Conservation (phyloP, 2,113 vertebrate species). For the Plecturocebus donacophilus region DNA sequence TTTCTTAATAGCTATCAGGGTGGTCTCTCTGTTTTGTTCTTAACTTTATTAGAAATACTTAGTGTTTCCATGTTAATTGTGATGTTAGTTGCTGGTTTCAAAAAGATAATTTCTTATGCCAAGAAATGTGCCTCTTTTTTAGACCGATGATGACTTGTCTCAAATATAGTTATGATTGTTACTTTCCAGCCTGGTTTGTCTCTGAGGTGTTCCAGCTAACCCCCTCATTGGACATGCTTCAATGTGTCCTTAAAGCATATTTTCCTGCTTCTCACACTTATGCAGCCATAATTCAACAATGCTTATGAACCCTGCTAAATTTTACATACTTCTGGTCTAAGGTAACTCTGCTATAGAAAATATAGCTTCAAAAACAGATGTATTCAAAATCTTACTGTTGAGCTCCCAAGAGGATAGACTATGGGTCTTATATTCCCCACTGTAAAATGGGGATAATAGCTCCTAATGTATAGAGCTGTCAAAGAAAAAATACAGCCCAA, state of each 20-base stretch:
- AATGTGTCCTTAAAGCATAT: neutral
- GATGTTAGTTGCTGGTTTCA: neutral
- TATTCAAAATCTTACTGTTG: neutral
- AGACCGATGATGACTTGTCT: neutral
- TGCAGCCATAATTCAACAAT: neutral
- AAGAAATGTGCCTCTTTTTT: neutral
- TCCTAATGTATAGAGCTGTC: neutral
- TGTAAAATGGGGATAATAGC: neutral
- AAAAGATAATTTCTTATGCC: neutral
- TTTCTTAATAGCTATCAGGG: neutral
- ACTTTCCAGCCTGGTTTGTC: neutral
- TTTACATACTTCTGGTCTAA: neutral
- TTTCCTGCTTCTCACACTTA: neutral
- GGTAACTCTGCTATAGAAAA: neutral
- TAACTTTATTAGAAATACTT: constrained; percentile 10
- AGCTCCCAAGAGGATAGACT: neutral
- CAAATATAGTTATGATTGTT: neutral
- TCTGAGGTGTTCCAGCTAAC: neutral
- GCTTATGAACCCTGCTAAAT: neutral
- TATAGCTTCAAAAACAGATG: neutral
- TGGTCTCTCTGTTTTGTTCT: neutral
- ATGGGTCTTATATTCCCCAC: neutral
- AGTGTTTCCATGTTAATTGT: neutral
- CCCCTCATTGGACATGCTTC: neutral
- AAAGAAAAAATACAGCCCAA: neutral